A percentile compares a stretch with the other conserved stretches of the same genome.
Conservation (phyloP, 2,888 invertebrate genomes). For the Stegophylla sp. region DNA sequence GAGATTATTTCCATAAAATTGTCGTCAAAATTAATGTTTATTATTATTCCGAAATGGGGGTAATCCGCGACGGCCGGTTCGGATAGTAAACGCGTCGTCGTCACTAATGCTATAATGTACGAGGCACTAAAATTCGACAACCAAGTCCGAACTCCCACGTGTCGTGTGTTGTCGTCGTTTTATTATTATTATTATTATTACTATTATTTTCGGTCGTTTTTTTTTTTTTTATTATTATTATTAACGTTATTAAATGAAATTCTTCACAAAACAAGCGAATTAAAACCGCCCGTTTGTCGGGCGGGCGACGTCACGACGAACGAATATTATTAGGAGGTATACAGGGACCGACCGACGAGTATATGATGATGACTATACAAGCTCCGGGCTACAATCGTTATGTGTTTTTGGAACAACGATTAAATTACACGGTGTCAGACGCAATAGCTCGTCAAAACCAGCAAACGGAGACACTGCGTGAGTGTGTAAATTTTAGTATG, state of each 20-base stretch:
- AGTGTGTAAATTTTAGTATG: not conserved
- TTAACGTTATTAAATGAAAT: not conserved
- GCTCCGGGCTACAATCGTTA: constrained; percentile 13
- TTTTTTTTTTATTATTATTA: not conserved
- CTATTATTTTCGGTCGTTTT: not conserved
- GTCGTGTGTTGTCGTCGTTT: not conserved
- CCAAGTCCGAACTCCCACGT: constrained; percentile 16
- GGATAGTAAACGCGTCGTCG: not conserved
- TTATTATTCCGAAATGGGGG: not conserved
- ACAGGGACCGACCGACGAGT: constrained; percentile 7
- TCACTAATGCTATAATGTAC: not conserved
- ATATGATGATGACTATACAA: not conserved
- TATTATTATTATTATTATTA: not conserved
- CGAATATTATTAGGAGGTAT: too few relatives aligned
- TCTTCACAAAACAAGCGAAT: constrained; percentile 19
- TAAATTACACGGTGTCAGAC: constrained; percentile 50
- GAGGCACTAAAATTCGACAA: not conserved
- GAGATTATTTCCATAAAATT: constrained; percentile 49
- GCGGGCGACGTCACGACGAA: not conserved
- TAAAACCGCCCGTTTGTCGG: not conserved
- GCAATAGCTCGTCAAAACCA: constrained; percentile 25
- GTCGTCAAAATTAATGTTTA: constrained; percentile 56
- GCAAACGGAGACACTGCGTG: constrained; percentile 12
- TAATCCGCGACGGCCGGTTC: not conserved
- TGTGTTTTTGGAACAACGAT: constrained; percentile 2